Conservation (phyloP, 2,113 vertebrate genomes). For the Sceloporus tristichus region DNA sequence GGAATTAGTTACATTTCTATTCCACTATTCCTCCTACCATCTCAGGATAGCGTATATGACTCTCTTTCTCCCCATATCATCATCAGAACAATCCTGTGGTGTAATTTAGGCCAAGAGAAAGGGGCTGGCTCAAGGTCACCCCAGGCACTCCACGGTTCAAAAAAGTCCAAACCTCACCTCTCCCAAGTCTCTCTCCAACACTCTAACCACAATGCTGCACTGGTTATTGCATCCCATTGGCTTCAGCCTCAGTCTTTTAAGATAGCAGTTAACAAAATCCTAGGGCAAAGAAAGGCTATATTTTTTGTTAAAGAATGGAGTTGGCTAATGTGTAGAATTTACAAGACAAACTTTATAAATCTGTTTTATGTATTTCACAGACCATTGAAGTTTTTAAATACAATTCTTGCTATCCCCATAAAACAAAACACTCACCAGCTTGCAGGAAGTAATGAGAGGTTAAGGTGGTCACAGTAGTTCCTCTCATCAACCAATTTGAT, state of each 20-base stretch:
- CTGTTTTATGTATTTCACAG: constrained; percentile 30
- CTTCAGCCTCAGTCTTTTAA: not conserved
- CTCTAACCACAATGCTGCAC: not conserved
- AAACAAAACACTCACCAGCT: constrained; percentile 13
- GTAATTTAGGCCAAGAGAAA: too few species aligned
- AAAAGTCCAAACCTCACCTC: too few species aligned
- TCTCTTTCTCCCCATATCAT: not conserved
- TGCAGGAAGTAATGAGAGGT: not conserved
- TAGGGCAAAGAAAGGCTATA: not conserved
- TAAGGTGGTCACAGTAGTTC: constrained; percentile 18
- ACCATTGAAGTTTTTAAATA: constrained; percentile 23
- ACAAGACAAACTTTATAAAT: constrained; percentile 39
- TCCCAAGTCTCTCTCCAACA: not conserved
- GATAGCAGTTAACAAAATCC: not conserved
- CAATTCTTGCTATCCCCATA: rapidly evolving
- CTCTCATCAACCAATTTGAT: constrained; percentile 1
- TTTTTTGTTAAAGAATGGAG: constrained; percentile 17
- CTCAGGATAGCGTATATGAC: not conserved
- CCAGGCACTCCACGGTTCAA: not conserved
- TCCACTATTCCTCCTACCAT: not conserved
- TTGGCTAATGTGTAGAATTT: constrained; percentile 32
- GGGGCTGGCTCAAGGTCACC: too few species aligned
- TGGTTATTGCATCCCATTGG: not conserved
- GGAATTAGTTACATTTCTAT: not conserved
- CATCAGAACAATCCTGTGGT: too few species aligned